Evolutionary conservation across 53 echinoderm and acorn worm genomes (phyloP).

Genomic region (Holothuria scabra): DNA sequence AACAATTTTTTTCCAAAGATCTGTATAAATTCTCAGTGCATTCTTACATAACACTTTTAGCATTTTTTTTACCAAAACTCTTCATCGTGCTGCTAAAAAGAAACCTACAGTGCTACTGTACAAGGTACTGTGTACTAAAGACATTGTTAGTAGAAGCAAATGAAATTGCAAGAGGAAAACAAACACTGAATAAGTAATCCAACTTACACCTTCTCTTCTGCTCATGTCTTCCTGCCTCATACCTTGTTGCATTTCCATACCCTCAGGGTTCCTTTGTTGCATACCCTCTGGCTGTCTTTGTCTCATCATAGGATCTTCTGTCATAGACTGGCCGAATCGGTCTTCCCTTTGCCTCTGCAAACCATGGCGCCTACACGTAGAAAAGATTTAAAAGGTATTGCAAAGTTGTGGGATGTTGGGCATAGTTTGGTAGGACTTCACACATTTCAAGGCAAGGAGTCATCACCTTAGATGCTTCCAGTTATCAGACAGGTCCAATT

Average conservation of each 20-base stretch:
- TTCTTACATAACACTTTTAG: not conserved
- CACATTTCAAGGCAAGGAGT: too few relatives aligned
- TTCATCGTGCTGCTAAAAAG: too few relatives aligned
- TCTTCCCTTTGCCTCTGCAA: slow-evolving; percentile 65
- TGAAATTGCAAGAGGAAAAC: not conserved
- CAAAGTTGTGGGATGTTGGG: not conserved
- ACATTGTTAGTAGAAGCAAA: not conserved
- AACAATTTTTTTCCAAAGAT: too few relatives aligned
- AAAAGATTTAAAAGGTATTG: too few relatives aligned
- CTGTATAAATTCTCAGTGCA: too few relatives aligned
- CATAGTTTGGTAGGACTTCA: too few relatives aligned
- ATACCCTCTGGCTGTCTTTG: not conserved
- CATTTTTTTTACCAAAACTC: not conserved
- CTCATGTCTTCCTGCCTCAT: slow-evolving; percentile 34
- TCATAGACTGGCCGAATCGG: slow-evolving; percentile 11
- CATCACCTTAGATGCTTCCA: not conserved
- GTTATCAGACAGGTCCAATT: too few relatives aligned
- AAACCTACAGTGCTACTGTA: not conserved
- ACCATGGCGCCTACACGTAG: slow-evolving; percentile 60
- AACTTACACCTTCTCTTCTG: slow-evolving; percentile 40
- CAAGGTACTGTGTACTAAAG: not conserved
- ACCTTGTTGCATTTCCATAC: slow-evolving; percentile 23
- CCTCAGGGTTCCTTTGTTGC: not conserved
- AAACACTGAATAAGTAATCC: not conserved
- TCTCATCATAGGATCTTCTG: not conserved